These are phyloP conservation scores for Netelia fuscicornis DNA, from an alignment of 2,888 invertebrate species.

Conservation along the genomic window DNA sequence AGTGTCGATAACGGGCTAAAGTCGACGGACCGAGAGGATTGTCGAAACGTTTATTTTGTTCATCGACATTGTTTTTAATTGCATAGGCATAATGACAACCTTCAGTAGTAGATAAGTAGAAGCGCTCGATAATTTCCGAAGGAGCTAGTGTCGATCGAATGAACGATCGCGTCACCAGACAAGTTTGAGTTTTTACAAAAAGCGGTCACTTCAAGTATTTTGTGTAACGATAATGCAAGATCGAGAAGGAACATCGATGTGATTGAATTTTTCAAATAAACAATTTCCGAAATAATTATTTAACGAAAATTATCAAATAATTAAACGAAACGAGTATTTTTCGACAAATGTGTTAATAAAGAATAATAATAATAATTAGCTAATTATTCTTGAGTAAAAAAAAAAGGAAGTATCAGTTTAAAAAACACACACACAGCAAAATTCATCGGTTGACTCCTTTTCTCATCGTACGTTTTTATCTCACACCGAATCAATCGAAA, in stretches of 20 bases:
- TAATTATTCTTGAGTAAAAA: neutral
- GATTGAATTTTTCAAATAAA: neutral
- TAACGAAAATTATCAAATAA: neutral
- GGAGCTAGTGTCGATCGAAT: neutral
- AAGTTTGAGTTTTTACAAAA: no score
- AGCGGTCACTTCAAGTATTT: no score
- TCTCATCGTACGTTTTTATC: neutral
- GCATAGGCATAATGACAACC: neutral
- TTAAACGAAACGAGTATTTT: neutral
- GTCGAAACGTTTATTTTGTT: neutral
- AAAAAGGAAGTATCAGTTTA: no score
- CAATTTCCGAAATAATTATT: neutral
- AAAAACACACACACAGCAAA: no score
- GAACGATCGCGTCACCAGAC: no score
- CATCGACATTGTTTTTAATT: neutral
- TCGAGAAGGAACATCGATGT: no score
- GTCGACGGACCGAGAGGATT: neutral
- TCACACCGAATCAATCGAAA: constrained; percentile 3
- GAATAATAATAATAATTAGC: neutral
- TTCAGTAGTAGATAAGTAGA: neutral
- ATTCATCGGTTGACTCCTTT: no score
- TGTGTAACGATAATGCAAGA: no score
- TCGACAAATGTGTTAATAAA: no score
- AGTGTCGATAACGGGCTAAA: neutral
- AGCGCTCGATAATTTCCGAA: neutral